A percentile compares a stretch with the other conserved stretches of the same genome.
Evolutionary conservation across 2,888 invertebrate genomes (phyloP).

Genomic region (Lampropteryx suffumata): DNA sequence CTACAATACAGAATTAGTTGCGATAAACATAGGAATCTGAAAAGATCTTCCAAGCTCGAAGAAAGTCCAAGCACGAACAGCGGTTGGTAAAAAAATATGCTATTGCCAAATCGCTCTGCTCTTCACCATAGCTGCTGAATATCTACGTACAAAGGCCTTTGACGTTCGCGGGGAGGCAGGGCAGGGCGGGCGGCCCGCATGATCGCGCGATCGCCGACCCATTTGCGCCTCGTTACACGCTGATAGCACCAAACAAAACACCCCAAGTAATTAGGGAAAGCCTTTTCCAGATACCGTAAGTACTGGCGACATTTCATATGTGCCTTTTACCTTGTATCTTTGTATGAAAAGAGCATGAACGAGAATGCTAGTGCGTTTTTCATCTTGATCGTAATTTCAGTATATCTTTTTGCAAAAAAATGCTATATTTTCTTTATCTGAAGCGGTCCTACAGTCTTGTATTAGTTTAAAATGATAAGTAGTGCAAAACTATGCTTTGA

Average conservation of each 20-base stretch:
- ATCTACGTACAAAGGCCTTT: conserved; percentile 79
- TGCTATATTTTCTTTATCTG: no score
- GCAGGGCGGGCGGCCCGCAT: conserved; percentile 74
- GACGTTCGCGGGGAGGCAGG: conserved; percentile 55
- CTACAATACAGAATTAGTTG: no score
- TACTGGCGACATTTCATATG: conserved; percentile 59
- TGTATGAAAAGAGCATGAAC: not conserved
- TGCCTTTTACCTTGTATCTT: conserved; percentile 8
- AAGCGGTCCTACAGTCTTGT: no score
- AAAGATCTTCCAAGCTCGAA: no score
- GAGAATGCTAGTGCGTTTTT: no score
- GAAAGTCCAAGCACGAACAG: no score
- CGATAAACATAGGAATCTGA: no score
- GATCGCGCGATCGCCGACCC: conserved; percentile 79
- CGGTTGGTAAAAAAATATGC: not conserved
- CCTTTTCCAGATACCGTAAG: conserved; percentile 80
- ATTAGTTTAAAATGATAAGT: no score
- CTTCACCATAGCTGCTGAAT: conserved; percentile 33
- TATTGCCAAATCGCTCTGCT: conserved; percentile 39
- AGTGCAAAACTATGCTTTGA: no score
- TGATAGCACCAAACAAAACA: conserved; percentile 82
- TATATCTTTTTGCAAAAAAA: no score
- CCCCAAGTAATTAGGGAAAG: conserved; percentile 82
- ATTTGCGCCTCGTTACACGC: conserved; percentile 81
- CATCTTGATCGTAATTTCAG: no score